phyloP scores from a whole-genome alignment of 2,113 vertebrate species.

The Hylia prasina region DNA sequence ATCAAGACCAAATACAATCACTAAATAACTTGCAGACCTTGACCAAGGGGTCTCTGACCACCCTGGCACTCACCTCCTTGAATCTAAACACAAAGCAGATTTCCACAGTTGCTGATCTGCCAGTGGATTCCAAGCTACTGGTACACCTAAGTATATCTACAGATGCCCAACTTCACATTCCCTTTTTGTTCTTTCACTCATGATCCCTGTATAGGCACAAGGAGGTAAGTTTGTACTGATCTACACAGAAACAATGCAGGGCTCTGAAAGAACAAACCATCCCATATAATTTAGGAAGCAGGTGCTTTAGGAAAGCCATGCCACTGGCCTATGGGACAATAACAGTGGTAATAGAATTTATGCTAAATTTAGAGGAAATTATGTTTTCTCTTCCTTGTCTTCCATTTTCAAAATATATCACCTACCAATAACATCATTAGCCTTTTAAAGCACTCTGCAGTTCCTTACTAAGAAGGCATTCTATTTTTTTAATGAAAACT shows the following conservation, averaged over 20 bases:
- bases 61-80: not conserved
- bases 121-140: not conserved
- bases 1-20: not conserved
- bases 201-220: not conserved
- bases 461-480: not conserved
- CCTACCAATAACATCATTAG: slow-evolving; percentile 4
- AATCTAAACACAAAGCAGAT: not conserved
- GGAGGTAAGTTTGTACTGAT: not conserved
- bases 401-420: slow-evolving; percentile 24
- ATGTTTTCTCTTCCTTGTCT: slow-evolving; percentile 34
- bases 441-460: not conserved
- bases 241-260: slow-evolving; percentile 32
- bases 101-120: not conserved
- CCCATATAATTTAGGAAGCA: not conserved
- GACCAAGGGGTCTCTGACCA: not conserved
- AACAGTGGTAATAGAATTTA: slow-evolving; percentile 26
- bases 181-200: not conserved
- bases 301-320: not conserved
- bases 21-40: not conserved
- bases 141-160: not conserved
- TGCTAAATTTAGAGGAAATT: slow-evolving; percentile 39
- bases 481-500: not conserved
- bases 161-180: not conserved
- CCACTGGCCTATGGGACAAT: not conserved
- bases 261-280: not conserved